Conservation (phyloP, 2,797 vertebrate genomes). For the Lepilemur ruficaudatus region DNA sequence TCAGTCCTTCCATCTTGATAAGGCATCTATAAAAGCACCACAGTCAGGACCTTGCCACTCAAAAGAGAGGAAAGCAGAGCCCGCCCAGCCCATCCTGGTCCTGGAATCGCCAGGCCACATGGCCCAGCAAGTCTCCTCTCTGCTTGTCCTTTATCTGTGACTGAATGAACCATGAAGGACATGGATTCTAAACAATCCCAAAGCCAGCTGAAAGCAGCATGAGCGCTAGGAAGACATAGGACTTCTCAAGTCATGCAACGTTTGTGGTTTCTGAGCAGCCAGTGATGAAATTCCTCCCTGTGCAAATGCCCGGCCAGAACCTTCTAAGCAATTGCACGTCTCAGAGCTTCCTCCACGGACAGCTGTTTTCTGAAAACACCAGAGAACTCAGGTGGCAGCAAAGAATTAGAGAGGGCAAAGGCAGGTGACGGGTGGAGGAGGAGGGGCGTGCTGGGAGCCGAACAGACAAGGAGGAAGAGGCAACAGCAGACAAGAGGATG, state of each 20-base stretch:
- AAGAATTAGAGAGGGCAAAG: neutral
- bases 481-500: accelerated
- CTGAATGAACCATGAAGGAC: neutral
- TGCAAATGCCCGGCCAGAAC: neutral
- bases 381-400: neutral
- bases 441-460: accelerated
- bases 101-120: no score
- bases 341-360: neutral
- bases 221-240: neutral
- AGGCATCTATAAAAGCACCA: neutral
- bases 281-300: neutral
- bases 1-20: neutral
- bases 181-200: neutral
- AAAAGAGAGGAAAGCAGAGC: neutral
- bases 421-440: neutral
- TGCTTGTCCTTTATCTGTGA: neutral
- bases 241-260: accelerated
- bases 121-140: neutral
- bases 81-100: accelerated
- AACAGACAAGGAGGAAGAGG: neutral
- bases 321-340: neutral
- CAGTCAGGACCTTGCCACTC: accelerated
- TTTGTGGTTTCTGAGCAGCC: neutral
- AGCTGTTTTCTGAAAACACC: neutral
- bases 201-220: neutral